Conservation (phyloP, 2,888 invertebrate genomes). For the Drosophila recens region DNA sequence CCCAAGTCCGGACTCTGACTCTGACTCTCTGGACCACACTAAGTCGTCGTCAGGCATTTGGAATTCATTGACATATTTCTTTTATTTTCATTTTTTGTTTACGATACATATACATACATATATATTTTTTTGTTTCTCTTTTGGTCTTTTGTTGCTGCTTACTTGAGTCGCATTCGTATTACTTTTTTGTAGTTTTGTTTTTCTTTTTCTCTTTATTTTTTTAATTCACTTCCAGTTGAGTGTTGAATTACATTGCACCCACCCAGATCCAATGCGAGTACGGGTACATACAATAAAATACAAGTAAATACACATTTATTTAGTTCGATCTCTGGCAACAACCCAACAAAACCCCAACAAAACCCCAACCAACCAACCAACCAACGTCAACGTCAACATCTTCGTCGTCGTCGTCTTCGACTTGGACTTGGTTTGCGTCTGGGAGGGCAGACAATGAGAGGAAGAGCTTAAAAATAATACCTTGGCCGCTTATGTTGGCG, state of each 20-base stretch:
- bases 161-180: constrained; percentile 31
- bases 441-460: constrained; percentile 73
- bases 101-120: constrained; percentile 6
- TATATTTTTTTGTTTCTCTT: constrained; percentile 18
- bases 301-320: constrained; percentile 75
- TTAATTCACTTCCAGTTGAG: constrained; percentile 63
- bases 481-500: constrained; percentile 77
- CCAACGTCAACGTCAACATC: constrained; percentile 35
- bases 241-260: constrained; percentile 67
- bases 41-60: constrained; percentile 69
- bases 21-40: constrained; percentile 43
- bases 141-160: constrained; percentile 22
- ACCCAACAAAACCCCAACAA: constrained; percentile 14
- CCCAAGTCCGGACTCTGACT: constrained; percentile 3
- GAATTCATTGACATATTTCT: constrained; percentile 78
- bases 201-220: constrained; percentile 35
- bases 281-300: constrained; percentile 30
- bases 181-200: constrained; percentile 10
- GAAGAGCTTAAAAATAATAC: constrained; percentile 81
- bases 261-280: constrained; percentile 29
- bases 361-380: constrained; percentile 44
- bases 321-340: constrained; percentile 69
- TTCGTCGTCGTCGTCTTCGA: constrained; percentile 20
- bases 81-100: constrained; percentile 22
- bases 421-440: constrained; percentile 34